Conservation (phyloP, 1,140 invertebrate species). For the Drosophila busckii region DNA sequence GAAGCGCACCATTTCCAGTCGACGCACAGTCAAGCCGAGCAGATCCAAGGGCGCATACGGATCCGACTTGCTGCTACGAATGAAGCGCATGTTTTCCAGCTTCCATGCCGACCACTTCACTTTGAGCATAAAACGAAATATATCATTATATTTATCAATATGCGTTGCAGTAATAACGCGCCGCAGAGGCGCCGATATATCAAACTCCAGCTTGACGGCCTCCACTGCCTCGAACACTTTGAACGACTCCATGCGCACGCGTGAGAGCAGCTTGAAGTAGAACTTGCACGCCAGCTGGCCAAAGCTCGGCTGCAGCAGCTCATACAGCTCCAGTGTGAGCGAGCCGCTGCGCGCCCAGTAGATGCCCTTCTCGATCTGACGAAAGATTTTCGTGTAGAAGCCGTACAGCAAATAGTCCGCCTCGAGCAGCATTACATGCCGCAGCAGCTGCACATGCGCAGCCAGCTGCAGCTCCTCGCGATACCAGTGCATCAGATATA, state of each 20-base stretch:
- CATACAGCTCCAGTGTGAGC: slow-evolving; percentile 47
- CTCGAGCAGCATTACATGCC: slow-evolving; percentile 61
- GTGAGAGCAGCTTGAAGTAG: slow-evolving; percentile 37
- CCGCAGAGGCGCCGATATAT: slow-evolving; percentile 31
- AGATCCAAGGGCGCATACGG: slow-evolving; percentile 50
- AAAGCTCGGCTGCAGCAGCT: slow-evolving; percentile 35
- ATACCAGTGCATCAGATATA: slow-evolving; percentile 58
- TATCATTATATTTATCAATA: slow-evolving; percentile 56
- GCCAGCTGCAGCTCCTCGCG: slow-evolving; percentile 38
- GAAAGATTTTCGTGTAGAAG: slow-evolving; percentile 60
- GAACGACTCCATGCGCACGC: slow-evolving; percentile 14
- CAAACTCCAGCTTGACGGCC: slow-evolving; percentile 48
- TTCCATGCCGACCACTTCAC: slow-evolving; percentile 72
- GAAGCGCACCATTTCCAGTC: slow-evolving; percentile 71
- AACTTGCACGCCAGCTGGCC: slow-evolving; percentile 23
- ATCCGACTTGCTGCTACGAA: slow-evolving; percentile 17
- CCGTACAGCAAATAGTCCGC: slow-evolving; percentile 53
- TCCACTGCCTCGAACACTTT: slow-evolving; percentile 59
- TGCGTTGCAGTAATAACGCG: slow-evolving; percentile 39
- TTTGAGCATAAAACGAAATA: slow-evolving; percentile 69
- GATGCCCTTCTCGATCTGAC: slow-evolving; percentile 52
- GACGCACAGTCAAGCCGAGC: slow-evolving; percentile 57
- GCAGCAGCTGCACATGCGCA: slow-evolving; percentile 52
- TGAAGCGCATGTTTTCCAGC: slow-evolving; percentile 57
- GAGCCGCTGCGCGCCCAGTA: slow-evolving; percentile 46